These are phyloP conservation scores for Moxostoma hubbsi DNA, from an alignment of 2,797 vertebrate genomes.

Conservation along the genomic window DNA sequence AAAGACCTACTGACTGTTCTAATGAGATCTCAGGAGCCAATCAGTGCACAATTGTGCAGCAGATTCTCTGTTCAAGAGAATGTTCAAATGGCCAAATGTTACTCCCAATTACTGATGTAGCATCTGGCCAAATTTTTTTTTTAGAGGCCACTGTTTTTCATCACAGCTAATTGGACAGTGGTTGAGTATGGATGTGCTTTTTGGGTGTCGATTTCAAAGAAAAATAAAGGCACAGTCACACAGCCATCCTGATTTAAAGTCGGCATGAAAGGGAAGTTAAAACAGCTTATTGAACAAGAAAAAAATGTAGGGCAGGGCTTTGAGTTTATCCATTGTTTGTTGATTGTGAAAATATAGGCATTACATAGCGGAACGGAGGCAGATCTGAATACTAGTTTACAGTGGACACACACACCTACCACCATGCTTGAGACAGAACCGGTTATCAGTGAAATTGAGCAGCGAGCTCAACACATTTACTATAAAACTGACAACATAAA, in stretches of 20 bases:
- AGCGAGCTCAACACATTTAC: too few species aligned
- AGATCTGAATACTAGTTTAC: too few species aligned
- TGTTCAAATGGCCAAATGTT: slow-evolving; percentile 35
- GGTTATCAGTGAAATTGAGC: too few species aligned
- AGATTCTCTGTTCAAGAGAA: slow-evolving; percentile 27
- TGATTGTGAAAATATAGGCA: too few species aligned
- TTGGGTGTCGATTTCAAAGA: slow-evolving; percentile 40
- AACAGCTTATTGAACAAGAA: too few species aligned
- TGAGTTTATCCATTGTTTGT: too few species aligned
- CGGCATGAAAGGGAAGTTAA: too few species aligned
- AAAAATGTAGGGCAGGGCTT: too few species aligned
- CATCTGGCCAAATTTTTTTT: slow-evolving; percentile 14
- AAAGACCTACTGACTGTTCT: slow-evolving; percentile 46
- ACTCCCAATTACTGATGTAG: slow-evolving; percentile 42
- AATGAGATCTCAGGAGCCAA: slow-evolving; percentile 46
- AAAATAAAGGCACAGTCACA: slow-evolving; percentile 37
- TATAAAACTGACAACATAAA: too few species aligned
- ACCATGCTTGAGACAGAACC: too few species aligned
- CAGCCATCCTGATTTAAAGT: neutral
- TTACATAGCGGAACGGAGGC: too few species aligned
- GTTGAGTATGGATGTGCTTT: slow-evolving; percentile 59
- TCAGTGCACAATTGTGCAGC: slow-evolving; percentile 14
- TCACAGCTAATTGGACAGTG: slow-evolving; percentile 28
- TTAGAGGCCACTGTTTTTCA: slow-evolving; percentile 19
- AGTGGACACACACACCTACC: too few species aligned